These are phyloP conservation scores for Balanococcus diminutus DNA, from an alignment of 2,888 invertebrate species.

Conservation along the genomic window DNA sequence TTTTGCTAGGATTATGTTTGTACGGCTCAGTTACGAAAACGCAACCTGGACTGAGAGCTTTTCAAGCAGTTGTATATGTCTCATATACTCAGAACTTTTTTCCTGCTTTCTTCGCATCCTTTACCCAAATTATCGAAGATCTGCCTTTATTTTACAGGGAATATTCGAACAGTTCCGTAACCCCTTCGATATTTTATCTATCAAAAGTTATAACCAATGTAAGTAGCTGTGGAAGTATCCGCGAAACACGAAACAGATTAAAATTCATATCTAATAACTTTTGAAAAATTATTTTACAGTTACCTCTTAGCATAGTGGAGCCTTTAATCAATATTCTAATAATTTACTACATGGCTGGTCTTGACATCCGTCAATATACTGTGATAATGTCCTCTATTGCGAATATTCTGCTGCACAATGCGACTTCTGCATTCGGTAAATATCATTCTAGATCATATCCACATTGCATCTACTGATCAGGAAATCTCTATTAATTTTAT, in stretches of 20 bases:
- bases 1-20: conserved; percentile 85
- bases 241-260: no score
- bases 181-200: conserved; percentile 78
- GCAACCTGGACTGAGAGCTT: conserved; percentile 83
- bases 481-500: neutral
- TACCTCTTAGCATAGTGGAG: conserved; percentile 14
- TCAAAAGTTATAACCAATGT: conserved; percentile 83
- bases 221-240: conserved; percentile 60
- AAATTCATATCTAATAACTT: neutral
- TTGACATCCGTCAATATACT: neutral
- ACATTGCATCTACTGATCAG: neutral
- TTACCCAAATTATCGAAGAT: conserved; percentile 81
- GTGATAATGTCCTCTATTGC: conserved; percentile 31
- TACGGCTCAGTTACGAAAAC: conserved; percentile 73
- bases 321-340: conserved; percentile 3
- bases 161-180: conserved; percentile 80
- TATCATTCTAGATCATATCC: neutral
- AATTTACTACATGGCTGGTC: neutral
- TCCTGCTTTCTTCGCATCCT: conserved; percentile 86
- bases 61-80: conserved; percentile 86
- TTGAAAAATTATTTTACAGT: neutral
- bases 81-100: conserved; percentile 90
- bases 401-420: neutral
- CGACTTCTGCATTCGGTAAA: conserved; percentile 8
- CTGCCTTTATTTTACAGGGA: conserved; percentile 83